Evolutionary conservation across 2,888 invertebrate species (phyloP).

Genomic region (Cartodere bifasciata): DNA sequence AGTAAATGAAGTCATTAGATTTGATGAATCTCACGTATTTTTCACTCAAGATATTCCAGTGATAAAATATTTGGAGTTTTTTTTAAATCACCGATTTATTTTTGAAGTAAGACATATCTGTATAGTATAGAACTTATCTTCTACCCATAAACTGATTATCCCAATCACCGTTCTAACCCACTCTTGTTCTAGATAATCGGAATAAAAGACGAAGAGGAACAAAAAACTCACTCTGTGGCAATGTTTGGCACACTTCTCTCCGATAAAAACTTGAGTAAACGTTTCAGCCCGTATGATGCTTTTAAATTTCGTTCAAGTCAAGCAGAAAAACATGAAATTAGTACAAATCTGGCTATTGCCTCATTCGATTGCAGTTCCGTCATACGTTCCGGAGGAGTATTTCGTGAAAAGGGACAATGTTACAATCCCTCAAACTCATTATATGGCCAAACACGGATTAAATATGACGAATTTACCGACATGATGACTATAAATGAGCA

Average conservation of each 20-base stretch:
- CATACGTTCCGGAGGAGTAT: slow-evolving; percentile 19
- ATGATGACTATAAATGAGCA: slow-evolving; percentile 14
- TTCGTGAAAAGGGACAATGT: slow-evolving; percentile 57
- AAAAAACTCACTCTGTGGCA: background rate
- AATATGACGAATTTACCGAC: too few species aligned
- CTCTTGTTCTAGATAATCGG: slow-evolving; percentile 5
- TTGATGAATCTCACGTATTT: slow-evolving; percentile 19
- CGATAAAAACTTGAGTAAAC: slow-evolving; percentile 6
- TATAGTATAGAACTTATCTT: background rate
- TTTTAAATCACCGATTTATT: slow-evolving; percentile 16
- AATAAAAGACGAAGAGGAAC: slow-evolving; percentile 2
- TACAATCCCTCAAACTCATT: slow-evolving; percentile 50
- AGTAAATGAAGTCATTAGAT: slow-evolving; percentile 13
- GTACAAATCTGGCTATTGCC: slow-evolving; percentile 15
- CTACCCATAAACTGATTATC: too few species aligned
- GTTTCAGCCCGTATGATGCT: slow-evolving; percentile 4
- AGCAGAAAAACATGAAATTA: background rate
- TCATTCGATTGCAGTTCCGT: slow-evolving; percentile 20
- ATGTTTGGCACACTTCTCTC: slow-evolving; percentile 4
- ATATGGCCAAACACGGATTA: slow-evolving; percentile 8
- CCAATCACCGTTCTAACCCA: background rate
- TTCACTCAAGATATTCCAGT: slow-evolving; percentile 17
- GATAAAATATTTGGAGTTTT: slow-evolving; percentile 19
- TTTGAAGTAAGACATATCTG: slow-evolving; percentile 16
- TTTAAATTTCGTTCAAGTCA: slow-evolving; percentile 1